A percentile compares a stretch with the other conserved stretches of the same genome.
phyloP scores from a whole-genome alignment of 2,797 vertebrate genomes.

The Molossus alvarezi region DNA sequence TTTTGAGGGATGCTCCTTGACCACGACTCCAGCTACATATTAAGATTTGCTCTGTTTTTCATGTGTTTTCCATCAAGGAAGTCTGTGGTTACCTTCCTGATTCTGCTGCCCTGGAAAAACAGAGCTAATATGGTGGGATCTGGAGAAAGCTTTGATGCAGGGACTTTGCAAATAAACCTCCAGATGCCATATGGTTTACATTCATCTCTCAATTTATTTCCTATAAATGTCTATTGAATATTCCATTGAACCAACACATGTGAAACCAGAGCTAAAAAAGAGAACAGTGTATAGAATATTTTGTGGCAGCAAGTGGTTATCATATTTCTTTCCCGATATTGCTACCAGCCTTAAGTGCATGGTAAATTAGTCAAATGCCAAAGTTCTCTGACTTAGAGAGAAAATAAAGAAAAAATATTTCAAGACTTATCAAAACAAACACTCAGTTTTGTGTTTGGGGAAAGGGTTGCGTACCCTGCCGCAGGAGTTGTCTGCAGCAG shows the following conservation, averaged over 20 bases:
- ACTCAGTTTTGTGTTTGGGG: constrained; percentile 81
- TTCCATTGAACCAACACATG: constrained; percentile 96
- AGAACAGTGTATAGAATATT: constrained; percentile 92
- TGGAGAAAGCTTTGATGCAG: constrained; percentile 99
- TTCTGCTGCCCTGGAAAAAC: constrained; percentile 99
- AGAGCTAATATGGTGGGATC: constrained; percentile 99
- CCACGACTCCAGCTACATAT: constrained; percentile 90
- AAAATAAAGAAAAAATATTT: constrained; percentile 91
- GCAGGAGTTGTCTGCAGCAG: constrained; percentile 72
- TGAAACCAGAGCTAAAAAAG: constrained; percentile 96
- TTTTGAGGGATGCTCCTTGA: constrained; percentile 94
- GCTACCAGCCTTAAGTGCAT: constrained; percentile 91
- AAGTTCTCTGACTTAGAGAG: constrained; percentile 87
- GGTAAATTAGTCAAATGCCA: constrained; percentile 91
- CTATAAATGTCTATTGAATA: constrained; percentile 99
- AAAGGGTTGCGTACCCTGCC: constrained; percentile 73
- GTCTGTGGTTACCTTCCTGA: constrained; percentile 99
- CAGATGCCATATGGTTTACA: constrained; percentile 99
- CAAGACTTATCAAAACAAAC: constrained; percentile 90
- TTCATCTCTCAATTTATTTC: constrained; percentile 99
- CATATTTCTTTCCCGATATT: constrained; percentile 93
- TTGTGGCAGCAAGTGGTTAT: constrained; percentile 96
- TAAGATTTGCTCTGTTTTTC: constrained; percentile 94
- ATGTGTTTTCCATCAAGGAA: constrained; percentile 99
- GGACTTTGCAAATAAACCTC: constrained; percentile 99